A percentile compares a stretch with the other conserved stretches of the same genome.
phyloP scores from a whole-genome alignment of 2,113 vertebrate genomes.

The Amia ocellicauda region DNA sequence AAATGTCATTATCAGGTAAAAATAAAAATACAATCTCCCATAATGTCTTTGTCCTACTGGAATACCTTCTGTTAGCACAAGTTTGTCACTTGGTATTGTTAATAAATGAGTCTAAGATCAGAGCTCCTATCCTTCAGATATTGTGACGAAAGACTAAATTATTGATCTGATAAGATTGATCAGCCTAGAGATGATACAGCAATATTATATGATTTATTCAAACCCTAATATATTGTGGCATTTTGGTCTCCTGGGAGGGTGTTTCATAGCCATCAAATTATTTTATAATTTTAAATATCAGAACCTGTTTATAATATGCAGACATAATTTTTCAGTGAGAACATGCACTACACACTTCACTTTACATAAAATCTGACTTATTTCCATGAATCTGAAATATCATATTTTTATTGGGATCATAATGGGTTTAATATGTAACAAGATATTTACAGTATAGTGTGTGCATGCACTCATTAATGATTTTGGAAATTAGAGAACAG shows the following conservation, averaged over 20 bases:
- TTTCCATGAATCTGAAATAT: neutral
- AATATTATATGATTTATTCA: constrained; percentile 66
- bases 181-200: constrained; percentile 62
- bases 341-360: constrained; percentile 19
- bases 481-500: too few species aligned
- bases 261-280: constrained; percentile 27
- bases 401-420: neutral
- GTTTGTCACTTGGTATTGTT: neutral
- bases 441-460: too few species aligned
- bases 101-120: constrained; percentile 25
- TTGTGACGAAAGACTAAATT: constrained; percentile 56
- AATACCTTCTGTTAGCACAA: neutral
- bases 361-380: constrained; percentile 24
- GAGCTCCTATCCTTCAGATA: constrained; percentile 46
- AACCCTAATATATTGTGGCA: constrained; percentile 54
- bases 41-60: neutral
- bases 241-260: constrained; percentile 29
- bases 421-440: too few species aligned
- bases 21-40: neutral
- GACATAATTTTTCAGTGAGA: constrained; percentile 26
- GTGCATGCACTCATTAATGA: too few species aligned
- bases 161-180: constrained; percentile 65
- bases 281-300: constrained; percentile 51
- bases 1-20: neutral
- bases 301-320: constrained; percentile 30